Base-by-base conservation (phyloP, 2,888 invertebrate species). In the Nudaria mundana region DNA sequence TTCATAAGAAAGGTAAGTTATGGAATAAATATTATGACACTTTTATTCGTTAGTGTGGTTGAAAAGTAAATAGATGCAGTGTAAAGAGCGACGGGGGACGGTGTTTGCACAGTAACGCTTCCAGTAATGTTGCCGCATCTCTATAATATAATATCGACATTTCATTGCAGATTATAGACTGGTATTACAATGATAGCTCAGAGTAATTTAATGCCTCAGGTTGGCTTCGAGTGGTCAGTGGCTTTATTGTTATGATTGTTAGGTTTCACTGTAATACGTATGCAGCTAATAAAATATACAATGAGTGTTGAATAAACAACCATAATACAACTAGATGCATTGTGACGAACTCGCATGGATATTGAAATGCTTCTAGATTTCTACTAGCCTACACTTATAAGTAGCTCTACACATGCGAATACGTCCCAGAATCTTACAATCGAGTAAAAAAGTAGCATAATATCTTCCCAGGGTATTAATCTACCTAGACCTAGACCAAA, bases 11-110 rank as follows among this genome's bases (percentile, higher is more conserved):
- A 76, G 71, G 66, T 75, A 81, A 85, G 63, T 84, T 86, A 88
- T 85, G 71, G 76, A 76, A 79, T 85, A 86, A 84, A 86, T 85
- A 85, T 87, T 87, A 84, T 85, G 86, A 85, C 85, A 85, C 75
- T 83, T 85, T 85, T 86, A 86, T 85, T 78, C 81, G 72, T 78
- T 71, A 69, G 69, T 75, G 70, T 63, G 68, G 75, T 78, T 71
- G 74, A 82, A 82, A 84, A 83, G 83, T 82, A 85, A 86, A 84
- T 80, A 82, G 64, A 59, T 57, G 52, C 52, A 61, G 66, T 66
- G 63, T 68, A 68, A 66, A 68, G 64, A 66, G 49, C 59, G 15
- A 30, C 58, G 51, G 51, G 56, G 42, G 56, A 45, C 37, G 42
- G 34, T 65, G 71, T 77, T 81, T 61, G 77, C 81, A 63, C 65